Evolutionary conservation across 1,140 invertebrate genomes (phyloP).

Genomic region (Lordiphosa mommai): DNA sequence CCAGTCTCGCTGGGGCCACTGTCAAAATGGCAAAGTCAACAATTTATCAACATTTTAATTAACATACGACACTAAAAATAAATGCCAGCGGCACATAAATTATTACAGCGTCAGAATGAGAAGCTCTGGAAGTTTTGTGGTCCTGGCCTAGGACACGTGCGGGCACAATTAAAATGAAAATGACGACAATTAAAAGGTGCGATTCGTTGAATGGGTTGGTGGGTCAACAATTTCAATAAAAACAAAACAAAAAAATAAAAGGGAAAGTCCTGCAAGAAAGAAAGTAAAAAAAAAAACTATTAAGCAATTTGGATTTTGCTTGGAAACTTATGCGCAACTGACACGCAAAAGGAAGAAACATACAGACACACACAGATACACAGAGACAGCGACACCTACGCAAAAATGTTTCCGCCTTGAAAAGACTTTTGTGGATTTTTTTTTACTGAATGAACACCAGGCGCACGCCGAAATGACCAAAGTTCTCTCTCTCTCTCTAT

Average conservation of each 20-base stretch:
- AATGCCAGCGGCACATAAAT: conserved; percentile 22
- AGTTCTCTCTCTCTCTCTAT: conserved; percentile 15
- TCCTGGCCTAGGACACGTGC: conserved; percentile 33
- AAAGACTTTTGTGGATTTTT: conserved; percentile 41
- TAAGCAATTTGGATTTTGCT: conserved; percentile 29
- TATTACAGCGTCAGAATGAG: conserved; percentile 14
- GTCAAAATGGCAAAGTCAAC: conserved; percentile 36
- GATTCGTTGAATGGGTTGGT: conserved; percentile 31
- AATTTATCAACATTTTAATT: conserved; percentile 69
- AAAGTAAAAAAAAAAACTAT: conserved; percentile 30
- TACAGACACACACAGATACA: conserved; percentile 11
- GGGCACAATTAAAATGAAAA: conserved; percentile 41
- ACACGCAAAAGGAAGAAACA: conserved; percentile 50
- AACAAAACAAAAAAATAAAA: conserved; percentile 10
- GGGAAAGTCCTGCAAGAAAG: conserved; percentile 43
- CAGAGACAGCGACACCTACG: conserved; percentile 8
- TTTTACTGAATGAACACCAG: conserved; percentile 56
- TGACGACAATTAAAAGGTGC: conserved; percentile 48
- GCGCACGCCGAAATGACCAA: conserved; percentile 25
- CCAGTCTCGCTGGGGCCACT: background rate
- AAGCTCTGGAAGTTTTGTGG: background rate
- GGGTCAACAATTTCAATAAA: conserved; percentile 6
- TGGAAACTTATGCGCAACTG: conserved; percentile 50
- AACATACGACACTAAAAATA: conserved; percentile 42
- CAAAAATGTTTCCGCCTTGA: conserved; percentile 44